A percentile compares a stretch with the other conserved stretches of the same genome.
phyloP scores from a whole-genome alignment of 2,888 invertebrate species.

The Drosophila buzzatii region DNA sequence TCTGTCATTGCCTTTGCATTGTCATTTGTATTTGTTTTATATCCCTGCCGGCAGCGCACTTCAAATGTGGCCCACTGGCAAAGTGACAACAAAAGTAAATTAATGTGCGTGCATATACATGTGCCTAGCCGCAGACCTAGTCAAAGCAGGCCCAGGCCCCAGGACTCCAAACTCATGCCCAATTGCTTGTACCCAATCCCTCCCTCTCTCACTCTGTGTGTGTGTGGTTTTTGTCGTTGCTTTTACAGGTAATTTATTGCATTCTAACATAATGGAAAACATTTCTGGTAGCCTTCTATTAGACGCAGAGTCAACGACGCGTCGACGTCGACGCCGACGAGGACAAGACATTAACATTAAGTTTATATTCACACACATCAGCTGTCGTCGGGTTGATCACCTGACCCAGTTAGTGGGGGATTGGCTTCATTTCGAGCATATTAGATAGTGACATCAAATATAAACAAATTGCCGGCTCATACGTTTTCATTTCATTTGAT shows the following conservation, averaged over 20 bases:
- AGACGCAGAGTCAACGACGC: slow-evolving; percentile 42
- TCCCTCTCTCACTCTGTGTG: neutral
- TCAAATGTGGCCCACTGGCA: slow-evolving; percentile 82
- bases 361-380: slow-evolving; percentile 78
- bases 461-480: slow-evolving; percentile 74
- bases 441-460: slow-evolving; percentile 68
- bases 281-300: slow-evolving; percentile 74
- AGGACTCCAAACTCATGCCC: neutral
- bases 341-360: slow-evolving; percentile 76
- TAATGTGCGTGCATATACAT: slow-evolving; percentile 78
- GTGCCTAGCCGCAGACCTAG: slow-evolving; percentile 30
- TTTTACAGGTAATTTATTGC: slow-evolving; percentile 83
- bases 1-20: slow-evolving; percentile 57
- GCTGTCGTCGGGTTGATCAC: slow-evolving; percentile 75
- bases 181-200: slow-evolving; percentile 20
- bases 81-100: slow-evolving; percentile 82
- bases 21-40: slow-evolving; percentile 81
- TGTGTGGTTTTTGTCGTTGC: slow-evolving; percentile 75
- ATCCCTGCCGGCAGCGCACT: slow-evolving; percentile 73
- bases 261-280: slow-evolving; percentile 81
- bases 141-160: slow-evolving; percentile 7
- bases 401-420: slow-evolving; percentile 49
- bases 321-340: slow-evolving; percentile 15
- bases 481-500: slow-evolving; percentile 74
- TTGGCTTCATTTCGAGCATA: slow-evolving; percentile 46